These are phyloP conservation scores for Myrmophylax atrothorax DNA, from an alignment of 2,113 vertebrate genomes.

Conservation along the genomic window DNA sequence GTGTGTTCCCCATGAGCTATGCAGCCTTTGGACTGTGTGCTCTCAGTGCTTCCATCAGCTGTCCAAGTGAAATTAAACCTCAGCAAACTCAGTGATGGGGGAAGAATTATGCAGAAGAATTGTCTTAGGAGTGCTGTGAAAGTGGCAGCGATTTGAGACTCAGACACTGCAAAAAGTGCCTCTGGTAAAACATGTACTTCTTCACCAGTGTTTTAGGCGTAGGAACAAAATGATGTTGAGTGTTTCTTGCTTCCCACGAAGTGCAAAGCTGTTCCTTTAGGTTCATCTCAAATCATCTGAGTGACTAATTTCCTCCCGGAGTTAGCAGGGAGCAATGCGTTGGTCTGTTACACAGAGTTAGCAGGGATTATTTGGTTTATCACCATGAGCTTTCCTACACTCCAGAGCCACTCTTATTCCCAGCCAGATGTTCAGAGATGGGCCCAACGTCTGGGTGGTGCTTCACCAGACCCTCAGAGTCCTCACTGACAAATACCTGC, in stretches of 20 bases:
- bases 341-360: not conserved
- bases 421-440: slow-evolving; percentile 19
- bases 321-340: not conserved
- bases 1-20: rapidly evolving
- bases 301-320: not conserved
- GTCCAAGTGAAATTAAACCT: not conserved
- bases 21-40: rapidly evolving
- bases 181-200: not conserved
- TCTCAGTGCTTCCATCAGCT: not conserved
- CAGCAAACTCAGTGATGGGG: not conserved
- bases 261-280: not conserved
- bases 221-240: not conserved
- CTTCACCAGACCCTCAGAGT: not conserved
- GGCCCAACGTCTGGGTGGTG: not conserved
- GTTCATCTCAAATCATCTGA: slow-evolving; percentile 2
- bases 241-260: not conserved
- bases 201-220: not conserved
- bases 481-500: not conserved
- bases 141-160: not conserved
- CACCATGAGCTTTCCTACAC: not conserved
- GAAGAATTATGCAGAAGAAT: not conserved
- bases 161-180: not conserved
- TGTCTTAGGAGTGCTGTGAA: not conserved
- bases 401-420: not conserved
- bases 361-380: slow-evolving; percentile 26